Evolutionary conservation across 2,888 invertebrate species (phyloP).

Genomic region (Ethmia dodecea): DNA sequence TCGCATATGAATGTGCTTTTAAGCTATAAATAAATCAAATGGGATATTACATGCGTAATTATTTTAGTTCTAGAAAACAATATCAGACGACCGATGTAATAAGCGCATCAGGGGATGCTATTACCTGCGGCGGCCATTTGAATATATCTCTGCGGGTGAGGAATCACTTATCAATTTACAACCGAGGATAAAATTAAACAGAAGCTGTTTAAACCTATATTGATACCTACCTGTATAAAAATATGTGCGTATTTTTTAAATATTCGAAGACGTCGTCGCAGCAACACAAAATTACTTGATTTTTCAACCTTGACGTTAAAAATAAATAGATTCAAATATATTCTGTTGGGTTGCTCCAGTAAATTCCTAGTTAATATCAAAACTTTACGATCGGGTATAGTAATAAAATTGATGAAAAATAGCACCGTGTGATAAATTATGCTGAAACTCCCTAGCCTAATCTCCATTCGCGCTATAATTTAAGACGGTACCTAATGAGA

Average conservation of each 20-base stretch:
- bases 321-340: conserved; percentile 7
- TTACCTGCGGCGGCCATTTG: too few species aligned
- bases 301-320: conserved; percentile 3
- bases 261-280: not conserved
- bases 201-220: too few species aligned
- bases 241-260: too few species aligned
- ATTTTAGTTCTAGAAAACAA: conserved; percentile 56
- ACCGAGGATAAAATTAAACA: too few species aligned
- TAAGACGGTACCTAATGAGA: conserved; percentile 38
- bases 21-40: conserved; percentile 62
- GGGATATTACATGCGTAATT: conserved; percentile 58
- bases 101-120: conserved; percentile 53
- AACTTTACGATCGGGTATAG: conserved; percentile 33
- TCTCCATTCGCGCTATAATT: conserved; percentile 42
- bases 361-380: conserved; percentile 19
- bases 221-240: too few species aligned
- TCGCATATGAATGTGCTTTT: conserved; percentile 43
- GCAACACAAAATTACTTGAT: conserved; percentile 1
- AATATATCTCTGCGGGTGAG: conserved; percentile 45
- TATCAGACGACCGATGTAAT: conserved; percentile 50
- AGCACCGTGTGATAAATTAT: conserved; percentile 46
- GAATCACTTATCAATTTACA: conserved; percentile 37
- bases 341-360: conserved; percentile 10
- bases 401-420: conserved; percentile 52
- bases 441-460: conserved; percentile 38